A percentile compares a stretch with the other conserved stretches of the same genome.
Evolutionary conservation across 2,888 invertebrate genomes (phyloP).

Genomic region (Eremobia ochroleuca): DNA sequence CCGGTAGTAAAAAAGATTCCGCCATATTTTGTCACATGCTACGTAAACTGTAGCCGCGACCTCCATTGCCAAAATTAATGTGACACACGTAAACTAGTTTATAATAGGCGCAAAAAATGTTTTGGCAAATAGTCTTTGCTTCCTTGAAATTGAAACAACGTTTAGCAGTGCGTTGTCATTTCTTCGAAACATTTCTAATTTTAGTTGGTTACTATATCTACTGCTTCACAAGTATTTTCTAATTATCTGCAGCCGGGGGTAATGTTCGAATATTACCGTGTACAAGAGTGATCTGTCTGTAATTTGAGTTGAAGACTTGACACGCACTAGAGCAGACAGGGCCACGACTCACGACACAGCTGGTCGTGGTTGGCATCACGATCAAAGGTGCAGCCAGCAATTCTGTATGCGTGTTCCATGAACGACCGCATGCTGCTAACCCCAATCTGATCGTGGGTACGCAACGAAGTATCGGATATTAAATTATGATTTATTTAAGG

Average conservation of each 20-base stretch:
- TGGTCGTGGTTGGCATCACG: conserved; percentile 37
- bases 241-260: conserved; percentile 42
- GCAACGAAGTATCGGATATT: conserved; percentile 20
- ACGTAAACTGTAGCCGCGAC: conserved; percentile 58
- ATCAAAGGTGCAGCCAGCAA: conserved; percentile 46
- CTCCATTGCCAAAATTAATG: conserved; percentile 70
- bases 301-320: conserved; percentile 49
- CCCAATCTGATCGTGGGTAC: conserved; percentile 26
- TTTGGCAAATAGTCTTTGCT: conserved; percentile 84
- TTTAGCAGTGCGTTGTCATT: conserved; percentile 76
- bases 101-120: conserved; percentile 80
- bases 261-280: conserved; percentile 31
- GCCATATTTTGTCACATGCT: conserved; percentile 50
- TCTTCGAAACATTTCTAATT: conserved; percentile 64
- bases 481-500: conserved; percentile 16
- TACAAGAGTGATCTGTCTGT: conserved; percentile 25
- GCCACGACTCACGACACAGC: conserved; percentile 31
- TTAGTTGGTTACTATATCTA: conserved; percentile 56
- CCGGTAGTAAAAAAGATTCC: conserved; percentile 49
- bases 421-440: conserved; percentile 38
- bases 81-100: conserved; percentile 76
- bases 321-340: conserved; percentile 33
- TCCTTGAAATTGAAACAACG: conserved; percentile 80
- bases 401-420: conserved; percentile 36
- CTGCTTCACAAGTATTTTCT: conserved; percentile 31